Evolutionary conservation across 2,888 invertebrate species (phyloP), one percentile per base, ranked within the genome.

Genomic region (Ariolimax columbianus): DNA sequence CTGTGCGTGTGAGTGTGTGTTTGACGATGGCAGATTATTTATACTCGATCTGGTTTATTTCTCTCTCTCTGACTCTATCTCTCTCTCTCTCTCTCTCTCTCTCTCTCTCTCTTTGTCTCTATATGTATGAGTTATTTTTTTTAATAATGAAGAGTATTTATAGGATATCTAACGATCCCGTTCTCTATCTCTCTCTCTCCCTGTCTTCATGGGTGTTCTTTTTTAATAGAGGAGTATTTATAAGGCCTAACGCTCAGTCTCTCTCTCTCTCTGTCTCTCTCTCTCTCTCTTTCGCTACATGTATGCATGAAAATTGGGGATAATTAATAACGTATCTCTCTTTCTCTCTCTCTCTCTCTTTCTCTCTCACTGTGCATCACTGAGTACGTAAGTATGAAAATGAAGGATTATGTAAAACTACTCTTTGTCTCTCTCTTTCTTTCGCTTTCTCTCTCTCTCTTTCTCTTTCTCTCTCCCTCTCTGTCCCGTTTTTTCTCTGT

Each of bases 381-480:
- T n/a, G n/a, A n/a, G n/a, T n/a, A n/a, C n/a, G n/a, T n/a, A n/a
- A n/a, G n/a, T n/a, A n/a, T n/a, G n/a, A n/a, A n/a, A n/a, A n/a
- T n/a, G n/a, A n/a, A n/a, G n/a, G n/a, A n/a, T n/a, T n/a, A n/a
- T n/a, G n/a, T n/a, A n/a, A n/a, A n/a, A n/a, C n/a, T 47, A 11
- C 47, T 47, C 14, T 47, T 11, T 47, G 14, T 47, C 9, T 59
- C 9, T 59, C 72, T 72, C 9, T 17, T n/a, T 26, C 59, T 26
- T n/a, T 80, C 80, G 23, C 33, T 70, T 30, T 47, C 47, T 80
- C 68, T 43, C 68, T 33, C 68, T 66, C 79, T 66, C 79, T 47
- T 47, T 47, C 47, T 47, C 47, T 47, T 14, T 47, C 47, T 47
- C 47, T 47, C 47, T 47, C 47, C 14, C 47, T 47, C 47, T 47